Evolutionary conservation across 2,797 vertebrate genomes (phyloP).

Genomic region (Halcyon chelicuti): DNA sequence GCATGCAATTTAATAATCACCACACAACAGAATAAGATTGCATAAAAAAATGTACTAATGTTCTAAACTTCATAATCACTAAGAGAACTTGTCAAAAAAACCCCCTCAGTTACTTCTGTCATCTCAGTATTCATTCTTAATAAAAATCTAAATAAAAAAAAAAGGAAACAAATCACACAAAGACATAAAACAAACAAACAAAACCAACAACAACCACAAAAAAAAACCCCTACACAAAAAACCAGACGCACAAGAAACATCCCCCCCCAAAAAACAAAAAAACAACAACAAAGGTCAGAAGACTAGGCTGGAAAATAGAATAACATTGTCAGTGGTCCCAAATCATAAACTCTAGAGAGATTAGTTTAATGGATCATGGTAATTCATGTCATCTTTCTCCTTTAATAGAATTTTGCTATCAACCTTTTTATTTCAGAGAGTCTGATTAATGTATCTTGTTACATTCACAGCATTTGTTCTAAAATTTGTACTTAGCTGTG

Average conservation of each 20-base stretch:
- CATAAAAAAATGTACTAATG: background rate
- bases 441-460: background rate
- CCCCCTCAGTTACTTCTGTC: background rate
- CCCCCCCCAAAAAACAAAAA: too few species aligned
- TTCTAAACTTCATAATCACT: background rate
- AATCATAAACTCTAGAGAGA: background rate
- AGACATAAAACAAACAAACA: too few species aligned
- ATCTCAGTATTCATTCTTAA: background rate
- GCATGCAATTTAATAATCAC: background rate
- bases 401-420: background rate
- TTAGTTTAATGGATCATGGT: background rate
- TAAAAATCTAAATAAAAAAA: background rate
- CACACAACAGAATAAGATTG: background rate
- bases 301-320: background rate
- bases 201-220: too few species aligned
- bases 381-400: background rate
- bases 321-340: background rate
- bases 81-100: background rate
- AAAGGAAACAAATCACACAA: background rate
- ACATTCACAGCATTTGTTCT: background rate
- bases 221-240: too few species aligned
- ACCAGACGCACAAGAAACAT: too few species aligned
- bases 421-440: background rate
- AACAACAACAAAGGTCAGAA: background rate
- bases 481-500: background rate